Conservation (phyloP, 2,113 vertebrate genomes). For the Chamaea fasciata region DNA sequence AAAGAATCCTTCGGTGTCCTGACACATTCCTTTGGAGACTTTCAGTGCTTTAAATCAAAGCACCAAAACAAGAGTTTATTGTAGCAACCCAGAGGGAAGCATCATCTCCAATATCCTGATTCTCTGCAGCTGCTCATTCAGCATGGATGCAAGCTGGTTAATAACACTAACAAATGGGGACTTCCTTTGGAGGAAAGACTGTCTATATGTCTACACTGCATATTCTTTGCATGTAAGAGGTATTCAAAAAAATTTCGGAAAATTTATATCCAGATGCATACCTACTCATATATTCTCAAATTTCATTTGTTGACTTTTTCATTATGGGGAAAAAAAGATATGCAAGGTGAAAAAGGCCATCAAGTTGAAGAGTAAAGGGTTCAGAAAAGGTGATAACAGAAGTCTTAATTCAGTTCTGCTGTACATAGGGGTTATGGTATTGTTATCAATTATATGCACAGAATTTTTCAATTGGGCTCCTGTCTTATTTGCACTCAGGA, state of each 20-base stretch:
- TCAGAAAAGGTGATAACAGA: background rate
- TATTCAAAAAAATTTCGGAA: background rate
- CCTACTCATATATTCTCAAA: background rate
- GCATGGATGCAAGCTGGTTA: constrained; percentile 14
- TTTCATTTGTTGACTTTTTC: background rate
- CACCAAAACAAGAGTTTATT: constrained; percentile 67
- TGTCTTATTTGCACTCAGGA: background rate
- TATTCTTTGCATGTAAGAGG: background rate
- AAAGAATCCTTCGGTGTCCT: constrained; percentile 51
- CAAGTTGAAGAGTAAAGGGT: background rate
- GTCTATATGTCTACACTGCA: background rate
- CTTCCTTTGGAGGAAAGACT: background rate
- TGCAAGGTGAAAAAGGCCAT: background rate
- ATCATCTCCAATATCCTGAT: constrained; percentile 48
- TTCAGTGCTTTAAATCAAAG: constrained; percentile 67
- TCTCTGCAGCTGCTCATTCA: constrained; percentile 65
- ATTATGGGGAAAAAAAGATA: background rate
- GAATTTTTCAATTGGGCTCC: background rate
- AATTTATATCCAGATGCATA: background rate
- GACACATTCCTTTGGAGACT: constrained; percentile 47
- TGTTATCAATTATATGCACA: background rate
- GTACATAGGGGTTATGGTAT: background rate
- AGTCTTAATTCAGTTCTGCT: background rate
- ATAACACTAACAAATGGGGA: constrained; percentile 20
- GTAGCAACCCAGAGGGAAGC: constrained; percentile 46